These are phyloP conservation scores for Macaria liturata DNA, from an alignment of 2,888 invertebrate species.

Conservation along the genomic window DNA sequence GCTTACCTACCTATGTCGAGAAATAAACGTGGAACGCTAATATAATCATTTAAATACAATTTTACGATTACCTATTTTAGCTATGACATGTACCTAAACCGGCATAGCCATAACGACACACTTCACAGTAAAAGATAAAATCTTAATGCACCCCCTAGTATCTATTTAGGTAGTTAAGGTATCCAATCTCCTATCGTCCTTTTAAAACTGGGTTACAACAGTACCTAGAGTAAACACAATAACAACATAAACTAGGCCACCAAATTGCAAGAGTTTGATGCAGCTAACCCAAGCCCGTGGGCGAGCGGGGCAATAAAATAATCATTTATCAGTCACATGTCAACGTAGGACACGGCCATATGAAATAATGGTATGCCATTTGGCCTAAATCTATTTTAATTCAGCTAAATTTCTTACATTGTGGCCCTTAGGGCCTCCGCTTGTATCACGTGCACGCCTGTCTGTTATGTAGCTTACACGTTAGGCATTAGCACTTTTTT, in stretches of 20 bases:
- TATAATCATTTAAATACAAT: too few relatives aligned
- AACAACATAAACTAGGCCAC: conserved; percentile 34
- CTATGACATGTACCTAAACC: too few relatives aligned
- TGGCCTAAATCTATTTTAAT: conserved; percentile 14
- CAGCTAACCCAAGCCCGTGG: conserved; percentile 51
- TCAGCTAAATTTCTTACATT: neutral
- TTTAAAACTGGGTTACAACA: conserved; percentile 17
- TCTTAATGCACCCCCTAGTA: neutral
- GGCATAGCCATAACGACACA: too few relatives aligned
- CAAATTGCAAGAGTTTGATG: conserved; percentile 47
- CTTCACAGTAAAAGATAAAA: too few relatives aligned
- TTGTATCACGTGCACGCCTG: too few relatives aligned
- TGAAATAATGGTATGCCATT: conserved; percentile 10
- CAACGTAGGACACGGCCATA: conserved; percentile 53
- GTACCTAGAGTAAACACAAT: conserved; percentile 22
- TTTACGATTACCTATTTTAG: too few relatives aligned
- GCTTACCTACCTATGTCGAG: too few relatives aligned
- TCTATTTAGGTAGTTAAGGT: neutral
- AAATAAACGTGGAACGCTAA: too few relatives aligned
- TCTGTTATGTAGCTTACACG: too few relatives aligned
- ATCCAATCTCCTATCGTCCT: conserved; percentile 3
- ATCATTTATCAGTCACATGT: conserved; percentile 69
- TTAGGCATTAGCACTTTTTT: too few relatives aligned
- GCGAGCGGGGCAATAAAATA: conserved; percentile 72
- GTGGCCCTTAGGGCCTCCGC: too few relatives aligned